These are phyloP conservation scores for Melieria crassipennis DNA, from an alignment of 2,888 invertebrate genomes.

Conservation along the genomic window DNA sequence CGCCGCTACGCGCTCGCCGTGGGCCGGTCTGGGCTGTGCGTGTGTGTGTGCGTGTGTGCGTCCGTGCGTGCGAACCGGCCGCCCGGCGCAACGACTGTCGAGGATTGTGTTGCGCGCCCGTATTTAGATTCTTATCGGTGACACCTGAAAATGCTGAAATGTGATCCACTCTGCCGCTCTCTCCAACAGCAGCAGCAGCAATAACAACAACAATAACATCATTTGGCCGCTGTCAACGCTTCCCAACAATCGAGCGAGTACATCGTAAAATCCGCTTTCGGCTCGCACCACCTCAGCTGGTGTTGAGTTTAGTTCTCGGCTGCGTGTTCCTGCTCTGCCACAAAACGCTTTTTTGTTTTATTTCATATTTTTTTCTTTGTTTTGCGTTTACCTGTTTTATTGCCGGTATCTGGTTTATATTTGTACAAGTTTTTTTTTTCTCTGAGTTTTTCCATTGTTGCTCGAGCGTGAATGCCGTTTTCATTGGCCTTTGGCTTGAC, in stretches of 20 bases:
- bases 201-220: constrained; percentile 23
- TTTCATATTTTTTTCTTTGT: constrained; percentile 15
- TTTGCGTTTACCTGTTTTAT: constrained; percentile 16
- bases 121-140: constrained; percentile 64
- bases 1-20: background rate
- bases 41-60: background rate
- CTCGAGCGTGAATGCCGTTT: constrained; percentile 20
- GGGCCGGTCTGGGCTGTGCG: background rate
- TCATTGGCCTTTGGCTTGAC: constrained; percentile 26
- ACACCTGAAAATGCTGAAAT: constrained; percentile 63
- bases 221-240: background rate
- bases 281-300: background rate
- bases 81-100: background rate
- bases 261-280: background rate
- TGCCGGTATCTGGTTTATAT: constrained; percentile 5
- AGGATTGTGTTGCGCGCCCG: constrained; percentile 41
- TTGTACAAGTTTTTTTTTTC: constrained; percentile 13
- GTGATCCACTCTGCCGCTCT: constrained; percentile 51
- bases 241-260: background rate
- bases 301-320: background rate
- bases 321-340: background rate
- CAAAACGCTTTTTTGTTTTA: background rate
- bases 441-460: constrained; percentile 14
- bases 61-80: background rate
- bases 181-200: constrained; percentile 25